Evolutionary conservation across 2,113 vertebrate genomes (phyloP).

Genomic region (Peucedramus taeniatus): DNA sequence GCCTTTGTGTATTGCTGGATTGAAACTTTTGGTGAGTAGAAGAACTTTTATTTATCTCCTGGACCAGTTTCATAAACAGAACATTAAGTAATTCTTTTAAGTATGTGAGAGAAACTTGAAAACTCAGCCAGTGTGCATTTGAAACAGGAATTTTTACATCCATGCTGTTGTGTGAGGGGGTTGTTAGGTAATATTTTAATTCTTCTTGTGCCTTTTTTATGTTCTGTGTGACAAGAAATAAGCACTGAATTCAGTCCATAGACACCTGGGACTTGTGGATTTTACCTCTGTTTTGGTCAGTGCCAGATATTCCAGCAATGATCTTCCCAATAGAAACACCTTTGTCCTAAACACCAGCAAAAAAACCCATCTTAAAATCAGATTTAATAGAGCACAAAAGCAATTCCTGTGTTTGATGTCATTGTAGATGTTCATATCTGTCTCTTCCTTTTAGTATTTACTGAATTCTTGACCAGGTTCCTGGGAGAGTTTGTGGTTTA

Average conservation of each 20-base stretch:
- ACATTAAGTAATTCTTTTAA: neutral
- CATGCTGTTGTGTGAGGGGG: neutral
- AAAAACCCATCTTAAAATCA: neutral
- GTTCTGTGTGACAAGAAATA: neutral
- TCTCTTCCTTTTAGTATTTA: neutral
- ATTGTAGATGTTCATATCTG: neutral
- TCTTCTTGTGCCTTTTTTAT: neutral
- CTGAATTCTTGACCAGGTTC: neutral
- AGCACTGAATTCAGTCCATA: neutral
- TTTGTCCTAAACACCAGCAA: neutral
- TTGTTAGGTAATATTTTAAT: neutral
- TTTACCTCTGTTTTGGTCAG: neutral
- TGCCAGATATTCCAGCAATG: neutral
- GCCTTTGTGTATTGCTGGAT: slow-evolving; percentile 58
- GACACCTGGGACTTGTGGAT: neutral
- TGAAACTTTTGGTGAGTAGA: slow-evolving; percentile 63
- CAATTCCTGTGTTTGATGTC: neutral
- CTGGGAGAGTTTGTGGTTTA: neutral
- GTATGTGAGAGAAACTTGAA: neutral
- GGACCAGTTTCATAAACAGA: neutral
- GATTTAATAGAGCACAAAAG: neutral
- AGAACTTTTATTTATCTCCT: slow-evolving; percentile 51
- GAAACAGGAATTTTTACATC: neutral
- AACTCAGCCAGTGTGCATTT: neutral
- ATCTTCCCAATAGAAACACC: neutral